Evolutionary conservation across 2,113 vertebrate species (phyloP).

Genomic region (Alces alces): DNA sequence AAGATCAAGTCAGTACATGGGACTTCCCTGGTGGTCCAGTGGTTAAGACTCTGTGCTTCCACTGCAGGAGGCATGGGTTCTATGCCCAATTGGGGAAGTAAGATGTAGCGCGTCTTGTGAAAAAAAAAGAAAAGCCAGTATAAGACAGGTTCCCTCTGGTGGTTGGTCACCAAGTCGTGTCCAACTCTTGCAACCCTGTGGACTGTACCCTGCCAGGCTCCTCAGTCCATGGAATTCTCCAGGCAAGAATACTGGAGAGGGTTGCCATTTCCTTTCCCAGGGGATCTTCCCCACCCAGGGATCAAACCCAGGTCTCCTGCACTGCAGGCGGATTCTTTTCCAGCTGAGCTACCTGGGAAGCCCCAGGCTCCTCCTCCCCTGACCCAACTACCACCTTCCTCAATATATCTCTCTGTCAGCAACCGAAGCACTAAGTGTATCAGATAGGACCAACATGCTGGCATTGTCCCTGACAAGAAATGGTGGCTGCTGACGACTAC

Average conservation of each 20-base stretch:
- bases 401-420: background rate
- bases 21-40: background rate
- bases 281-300: background rate
- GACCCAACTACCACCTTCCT: background rate
- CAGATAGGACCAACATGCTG: background rate
- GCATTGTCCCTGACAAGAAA: background rate
- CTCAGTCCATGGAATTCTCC: background rate
- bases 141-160: background rate
- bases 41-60: background rate
- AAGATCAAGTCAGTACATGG: accelerated
- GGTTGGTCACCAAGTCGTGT: background rate
- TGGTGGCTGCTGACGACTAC: background rate
- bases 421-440: accelerated
- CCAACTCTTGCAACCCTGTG: background rate
- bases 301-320: background rate
- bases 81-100: background rate
- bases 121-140: accelerated
- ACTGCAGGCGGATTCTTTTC: background rate
- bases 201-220: background rate
- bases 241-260: background rate
- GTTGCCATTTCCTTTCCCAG: background rate
- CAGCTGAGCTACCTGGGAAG: background rate
- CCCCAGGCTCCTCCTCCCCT: background rate
- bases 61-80: background rate
- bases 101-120: background rate